These are phyloP conservation scores for Sphenopsis melanotis DNA, from an alignment of 2,797 vertebrate genomes.

Conservation along the genomic window DNA sequence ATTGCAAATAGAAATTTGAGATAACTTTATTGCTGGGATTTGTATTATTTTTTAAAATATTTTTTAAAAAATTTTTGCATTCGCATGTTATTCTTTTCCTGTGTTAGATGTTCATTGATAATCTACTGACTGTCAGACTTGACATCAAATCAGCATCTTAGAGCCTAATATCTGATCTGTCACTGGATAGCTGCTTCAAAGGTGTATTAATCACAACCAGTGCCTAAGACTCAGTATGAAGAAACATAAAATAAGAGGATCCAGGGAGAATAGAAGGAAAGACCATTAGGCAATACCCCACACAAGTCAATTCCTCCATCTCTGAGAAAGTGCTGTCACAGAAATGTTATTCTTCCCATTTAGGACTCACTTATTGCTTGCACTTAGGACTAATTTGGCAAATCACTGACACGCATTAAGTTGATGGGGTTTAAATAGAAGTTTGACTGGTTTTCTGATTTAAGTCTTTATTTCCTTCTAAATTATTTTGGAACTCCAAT, in stretches of 20 bases:
- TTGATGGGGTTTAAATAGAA: slow-evolving; percentile 11
- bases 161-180: neutral
- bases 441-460: slow-evolving; percentile 18
- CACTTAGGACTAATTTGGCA: slow-evolving; percentile 24
- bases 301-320: neutral
- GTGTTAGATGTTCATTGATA: neutral
- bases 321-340: neutral
- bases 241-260: neutral
- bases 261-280: neutral
- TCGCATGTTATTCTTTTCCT: neutral
- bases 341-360: neutral
- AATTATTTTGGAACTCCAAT: neutral
- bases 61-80: neutral
- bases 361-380: neutral
- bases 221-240: neutral
- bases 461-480: slow-evolving; percentile 10
- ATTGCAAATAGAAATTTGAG: neutral
- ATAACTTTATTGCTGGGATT: neutral
- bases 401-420: neutral
- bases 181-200: neutral
- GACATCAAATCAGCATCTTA: neutral
- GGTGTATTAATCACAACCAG: neutral
- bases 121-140: neutral
- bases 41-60: neutral
- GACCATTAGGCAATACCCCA: neutral